Base-by-base conservation (phyloP, 2,113 vertebrate species). In the Dissostichus mawsoni region DNA sequence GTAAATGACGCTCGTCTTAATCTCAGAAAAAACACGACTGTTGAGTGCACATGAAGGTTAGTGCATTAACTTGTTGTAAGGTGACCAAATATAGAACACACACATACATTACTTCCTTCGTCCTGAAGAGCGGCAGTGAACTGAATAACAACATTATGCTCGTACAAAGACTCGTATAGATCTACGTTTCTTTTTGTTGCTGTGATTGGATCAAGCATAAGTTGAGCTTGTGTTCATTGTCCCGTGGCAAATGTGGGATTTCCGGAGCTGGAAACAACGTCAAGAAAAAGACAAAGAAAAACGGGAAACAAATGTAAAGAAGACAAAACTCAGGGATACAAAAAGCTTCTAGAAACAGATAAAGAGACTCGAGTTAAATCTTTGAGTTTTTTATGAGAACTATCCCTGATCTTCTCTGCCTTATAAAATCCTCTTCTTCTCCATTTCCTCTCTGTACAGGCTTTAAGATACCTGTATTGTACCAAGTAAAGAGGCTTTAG, bases 391-490 rank as follows among this genome's bases (percentile, higher is more conserved):
- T 82, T 75, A 71, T 76, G 69, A 86, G 56, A 84, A 83, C 73
- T 82, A 72, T 67, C 36, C 53, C 77, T 87, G 58, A 84, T 87
- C 75, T 84, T 85, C 82, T 85, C 69, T 76, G 69, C 59, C 36
- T 80, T 66, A 72, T 87, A 72, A 82, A 85, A 83, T 79, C 76
- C 58, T 67, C 44, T 52, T 85, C 55, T 84, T 76, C 76, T 69
- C 23, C 44, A 51, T 73, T 73, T 45, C 69, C 41, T 20, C 74
- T 78, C 84, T 55, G 63, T 77, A 69, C 23, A 50, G 71, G 77
- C 44, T 83, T 88, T 88, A 81, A 70, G 81, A 78, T 82, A 87
- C 84, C 81, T 85, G 76, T 71, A 88, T 88, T 80, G 89, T 45
- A 85, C 70, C 64, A 72, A 65, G 68, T 62, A 74, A 90, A 83